These are phyloP conservation scores for Xestia rhomboidea DNA, from an alignment of 2,888 invertebrate species.

Conservation along the genomic window DNA sequence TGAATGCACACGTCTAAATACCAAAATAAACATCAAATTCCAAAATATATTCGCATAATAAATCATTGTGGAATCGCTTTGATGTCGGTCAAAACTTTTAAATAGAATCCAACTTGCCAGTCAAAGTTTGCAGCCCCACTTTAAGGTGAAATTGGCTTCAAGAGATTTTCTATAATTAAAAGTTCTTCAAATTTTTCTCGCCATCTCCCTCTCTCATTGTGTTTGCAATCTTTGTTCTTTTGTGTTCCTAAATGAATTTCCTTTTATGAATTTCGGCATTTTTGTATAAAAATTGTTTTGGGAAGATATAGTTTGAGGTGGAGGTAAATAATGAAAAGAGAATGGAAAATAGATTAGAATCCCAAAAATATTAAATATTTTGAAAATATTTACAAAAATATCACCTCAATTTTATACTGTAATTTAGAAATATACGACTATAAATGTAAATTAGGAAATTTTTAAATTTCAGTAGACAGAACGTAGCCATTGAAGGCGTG, in stretches of 20 bases:
- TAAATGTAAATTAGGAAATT: conserved; percentile 39
- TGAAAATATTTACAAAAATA: not conserved
- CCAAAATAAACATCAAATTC: conserved; percentile 26
- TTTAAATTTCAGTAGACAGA: conserved; percentile 51
- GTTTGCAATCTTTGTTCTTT: conserved; percentile 60
- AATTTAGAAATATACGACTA: not conserved
- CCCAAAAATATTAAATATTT: not conserved
- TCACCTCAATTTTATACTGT: not conserved
- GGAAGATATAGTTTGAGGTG: not conserved
- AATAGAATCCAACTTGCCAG: conserved; percentile 73
- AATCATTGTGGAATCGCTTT: conserved; percentile 75
- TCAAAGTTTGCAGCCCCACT: conserved; percentile 69
- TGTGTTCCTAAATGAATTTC: conserved; percentile 55
- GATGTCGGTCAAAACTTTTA: conserved; percentile 73
- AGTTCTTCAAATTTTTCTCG: conserved; percentile 69
- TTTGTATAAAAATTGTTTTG: conserved; percentile 13
- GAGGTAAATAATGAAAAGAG: not conserved
- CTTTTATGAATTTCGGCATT: conserved; percentile 25
- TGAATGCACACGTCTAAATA: not conserved
- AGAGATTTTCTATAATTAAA: conserved; percentile 77
- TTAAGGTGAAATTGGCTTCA: conserved; percentile 71
- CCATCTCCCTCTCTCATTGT: conserved; percentile 63
- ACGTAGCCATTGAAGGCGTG: conserved; percentile 51
- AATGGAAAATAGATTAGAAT: not conserved
- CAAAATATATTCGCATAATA: conserved; percentile 68